Evolutionary conservation across 2,888 invertebrate species (phyloP).

Genomic region (Desoria tigrina): DNA sequence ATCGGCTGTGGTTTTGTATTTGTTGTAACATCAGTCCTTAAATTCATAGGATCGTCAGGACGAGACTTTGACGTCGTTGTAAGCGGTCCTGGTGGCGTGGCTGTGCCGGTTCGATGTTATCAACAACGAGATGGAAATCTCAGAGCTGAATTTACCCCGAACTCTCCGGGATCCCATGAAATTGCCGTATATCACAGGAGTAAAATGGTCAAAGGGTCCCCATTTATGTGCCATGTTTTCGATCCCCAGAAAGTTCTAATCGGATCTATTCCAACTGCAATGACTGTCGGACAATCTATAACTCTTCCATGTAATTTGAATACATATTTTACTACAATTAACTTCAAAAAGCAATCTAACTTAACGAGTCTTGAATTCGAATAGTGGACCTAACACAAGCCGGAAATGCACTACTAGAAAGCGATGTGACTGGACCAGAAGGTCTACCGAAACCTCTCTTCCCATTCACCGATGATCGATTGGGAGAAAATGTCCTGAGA

Average conservation of each 20-base stretch:
- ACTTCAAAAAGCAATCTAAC: no score
- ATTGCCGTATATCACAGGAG: conserved; percentile 87
- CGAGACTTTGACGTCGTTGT: conserved; percentile 89
- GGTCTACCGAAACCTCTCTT: conserved; percentile 81
- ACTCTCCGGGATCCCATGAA: conserved; percentile 59
- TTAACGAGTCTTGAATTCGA: conserved; percentile 17
- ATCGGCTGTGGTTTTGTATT: no score
- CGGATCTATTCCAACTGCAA: conserved; percentile 64
- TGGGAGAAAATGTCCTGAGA: conserved; percentile 75
- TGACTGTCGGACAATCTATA: conserved; percentile 80
- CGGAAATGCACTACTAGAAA: conserved; percentile 81
- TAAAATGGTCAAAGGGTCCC: conserved; percentile 87
- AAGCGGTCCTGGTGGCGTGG: conserved; percentile 72
- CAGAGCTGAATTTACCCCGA: conserved; percentile 77
- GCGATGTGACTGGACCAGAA: conserved; percentile 82
- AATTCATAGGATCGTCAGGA: conserved; percentile 60
- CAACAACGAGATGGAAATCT: conserved; percentile 94
- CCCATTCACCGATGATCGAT: conserved; percentile 64
- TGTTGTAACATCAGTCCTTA: no score
- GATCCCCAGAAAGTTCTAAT: conserved; percentile 81
- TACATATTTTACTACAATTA: no score
- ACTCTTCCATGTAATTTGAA: conserved; percentile 72
- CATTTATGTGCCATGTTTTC: conserved; percentile 89
- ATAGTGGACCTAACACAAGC: conserved; percentile 77
- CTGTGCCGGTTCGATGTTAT: conserved; percentile 87